phyloP scores from a whole-genome alignment of 2,113 vertebrate genomes.

The Sphyrna mokarran region DNA sequence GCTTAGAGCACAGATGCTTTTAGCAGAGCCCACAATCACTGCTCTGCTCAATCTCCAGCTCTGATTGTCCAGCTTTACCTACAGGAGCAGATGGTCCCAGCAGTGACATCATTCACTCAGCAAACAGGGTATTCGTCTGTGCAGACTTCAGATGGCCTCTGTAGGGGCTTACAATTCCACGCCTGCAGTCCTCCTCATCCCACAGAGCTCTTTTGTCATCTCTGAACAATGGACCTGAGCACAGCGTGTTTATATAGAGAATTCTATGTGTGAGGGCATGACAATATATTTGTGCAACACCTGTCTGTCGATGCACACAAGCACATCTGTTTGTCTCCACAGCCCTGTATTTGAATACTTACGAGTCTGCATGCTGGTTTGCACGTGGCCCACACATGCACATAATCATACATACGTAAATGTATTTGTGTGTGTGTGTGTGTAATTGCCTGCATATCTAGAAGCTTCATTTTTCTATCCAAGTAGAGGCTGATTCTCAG shows the following conservation, averaged over 20 bases:
- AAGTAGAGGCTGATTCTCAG: neutral
- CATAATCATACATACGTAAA: neutral
- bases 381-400: neutral
- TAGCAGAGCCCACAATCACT: neutral
- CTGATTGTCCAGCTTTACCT: neutral
- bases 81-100: neutral
- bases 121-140: neutral
- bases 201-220: slow-evolving; percentile 5
- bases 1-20: neutral
- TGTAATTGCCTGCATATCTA: neutral
- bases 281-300: neutral
- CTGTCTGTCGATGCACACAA: neutral
- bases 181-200: neutral
- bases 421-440: neutral
- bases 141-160: neutral
- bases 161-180: neutral
- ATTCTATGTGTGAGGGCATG: neutral
- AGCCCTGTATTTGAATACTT: too few relatives aligned
- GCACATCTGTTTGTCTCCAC: neutral
- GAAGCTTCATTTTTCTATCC: neutral
- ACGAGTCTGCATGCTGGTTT: neutral
- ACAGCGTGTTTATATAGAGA: neutral
- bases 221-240: neutral
- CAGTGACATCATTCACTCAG: slow-evolving; percentile 18
- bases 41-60: neutral